Percentiles rank a stretch among this genome's conserved stretches.
These are phyloP conservation scores for Sandelia bainsii DNA, from an alignment of 2,797 vertebrate species.

Conservation along the genomic window DNA sequence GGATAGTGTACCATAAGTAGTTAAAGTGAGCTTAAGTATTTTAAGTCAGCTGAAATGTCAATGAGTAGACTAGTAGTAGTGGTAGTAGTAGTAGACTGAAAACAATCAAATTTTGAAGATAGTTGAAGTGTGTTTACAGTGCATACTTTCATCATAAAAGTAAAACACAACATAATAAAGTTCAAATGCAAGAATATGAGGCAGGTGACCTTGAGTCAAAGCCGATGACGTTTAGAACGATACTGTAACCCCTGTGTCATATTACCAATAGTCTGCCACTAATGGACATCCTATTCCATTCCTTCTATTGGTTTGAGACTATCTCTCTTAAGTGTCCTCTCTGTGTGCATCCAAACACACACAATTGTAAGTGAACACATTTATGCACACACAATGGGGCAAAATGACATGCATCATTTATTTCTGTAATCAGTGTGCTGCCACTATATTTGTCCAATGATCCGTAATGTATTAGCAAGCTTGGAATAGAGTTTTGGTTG, in stretches of 20 bases:
- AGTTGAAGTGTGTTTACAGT: too few species aligned
- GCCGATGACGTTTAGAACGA: constrained; percentile 42
- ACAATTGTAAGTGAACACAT: constrained; percentile 16
- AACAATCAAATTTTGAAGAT: background rate
- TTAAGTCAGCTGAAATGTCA: background rate
- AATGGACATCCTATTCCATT: constrained; percentile 56
- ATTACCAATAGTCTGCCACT: constrained; percentile 61
- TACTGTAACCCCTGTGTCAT: constrained; percentile 41
- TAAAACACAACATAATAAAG: background rate
- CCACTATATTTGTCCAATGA: constrained; percentile 73
- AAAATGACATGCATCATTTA: constrained; percentile 65
- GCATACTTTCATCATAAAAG: background rate
- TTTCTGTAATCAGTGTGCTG: constrained; percentile 66
- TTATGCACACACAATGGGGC: constrained; percentile 8
- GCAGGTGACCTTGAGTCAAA: constrained; percentile 49
- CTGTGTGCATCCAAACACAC: constrained; percentile 29
- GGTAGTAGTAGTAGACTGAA: background rate
- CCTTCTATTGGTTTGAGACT: constrained; percentile 27
- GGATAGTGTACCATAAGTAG: background rate
- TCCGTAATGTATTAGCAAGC: constrained; percentile 67
- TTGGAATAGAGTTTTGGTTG: constrained; percentile 51
- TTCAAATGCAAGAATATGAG: background rate
- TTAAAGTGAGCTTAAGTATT: background rate
- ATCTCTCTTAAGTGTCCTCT: constrained; percentile 52
- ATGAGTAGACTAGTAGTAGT: background rate